Percentiles rank a stretch among this genome's conserved stretches.
Conservation (phyloP, 1,140 invertebrate species). For the Drosophila repleta region DNA sequence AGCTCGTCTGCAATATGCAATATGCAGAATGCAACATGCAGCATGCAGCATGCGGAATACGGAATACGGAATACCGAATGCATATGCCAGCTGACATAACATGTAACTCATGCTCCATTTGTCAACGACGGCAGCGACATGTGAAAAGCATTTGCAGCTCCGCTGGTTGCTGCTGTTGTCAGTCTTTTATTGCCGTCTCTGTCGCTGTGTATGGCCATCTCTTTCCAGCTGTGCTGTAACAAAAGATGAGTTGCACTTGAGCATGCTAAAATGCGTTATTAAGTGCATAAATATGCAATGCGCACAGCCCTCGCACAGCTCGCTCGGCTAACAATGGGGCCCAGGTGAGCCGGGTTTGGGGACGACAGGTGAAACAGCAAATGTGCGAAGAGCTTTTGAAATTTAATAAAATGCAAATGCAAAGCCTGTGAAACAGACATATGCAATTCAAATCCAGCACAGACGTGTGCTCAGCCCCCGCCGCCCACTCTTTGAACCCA, state of each 20-base stretch:
- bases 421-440: slow-evolving; percentile 71
- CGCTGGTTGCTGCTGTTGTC: slow-evolving; percentile 1
- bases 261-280: slow-evolving; percentile 82
- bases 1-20: neutral
- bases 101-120: slow-evolving; percentile 71
- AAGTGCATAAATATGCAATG: slow-evolving; percentile 82
- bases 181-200: neutral
- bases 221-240: slow-evolving; percentile 52
- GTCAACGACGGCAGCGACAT: slow-evolving; percentile 51
- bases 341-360: slow-evolving; percentile 56
- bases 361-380: slow-evolving; percentile 1
- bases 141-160: slow-evolving; percentile 55
- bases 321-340: slow-evolving; percentile 49
- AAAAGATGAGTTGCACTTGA: slow-evolving; percentile 81
- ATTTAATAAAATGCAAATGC: slow-evolving; percentile 82
- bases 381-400: slow-evolving; percentile 72
- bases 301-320: slow-evolving; percentile 35
- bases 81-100: slow-evolving; percentile 60
- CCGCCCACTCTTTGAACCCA: neutral
- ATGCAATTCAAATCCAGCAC: slow-evolving; percentile 40
- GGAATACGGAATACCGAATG: slow-evolving; percentile 9
- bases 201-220: slow-evolving; percentile 3
- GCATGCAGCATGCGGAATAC: slow-evolving; percentile 3
- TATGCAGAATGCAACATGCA: slow-evolving; percentile 19
- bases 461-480: slow-evolving; percentile 37